Conservation (phyloP, 2,113 vertebrate species). For the Carassius gibelio region DNA sequence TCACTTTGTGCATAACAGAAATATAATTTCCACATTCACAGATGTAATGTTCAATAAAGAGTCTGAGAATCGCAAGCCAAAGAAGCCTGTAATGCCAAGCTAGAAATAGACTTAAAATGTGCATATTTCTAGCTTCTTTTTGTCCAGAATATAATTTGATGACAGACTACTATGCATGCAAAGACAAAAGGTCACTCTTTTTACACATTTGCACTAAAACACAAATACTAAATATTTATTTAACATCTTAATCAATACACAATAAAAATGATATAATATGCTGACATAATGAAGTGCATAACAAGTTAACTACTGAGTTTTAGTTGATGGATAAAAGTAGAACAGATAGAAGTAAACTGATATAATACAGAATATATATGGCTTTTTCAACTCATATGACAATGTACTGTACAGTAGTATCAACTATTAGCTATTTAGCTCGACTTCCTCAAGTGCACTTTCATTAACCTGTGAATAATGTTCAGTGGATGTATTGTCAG, state of each 20-base stretch:
- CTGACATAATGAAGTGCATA: too few relatives aligned
- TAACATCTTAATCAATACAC: too few relatives aligned
- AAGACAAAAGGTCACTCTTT: not conserved
- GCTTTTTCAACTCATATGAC: too few relatives aligned
- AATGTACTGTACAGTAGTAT: too few relatives aligned
- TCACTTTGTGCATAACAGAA: not conserved
- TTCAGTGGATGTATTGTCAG: not conserved
- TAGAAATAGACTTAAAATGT: not conserved
- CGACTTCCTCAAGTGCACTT: conserved; percentile 25
- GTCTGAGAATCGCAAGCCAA: not conserved
- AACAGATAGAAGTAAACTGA: too few relatives aligned
- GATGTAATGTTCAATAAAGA: not conserved
- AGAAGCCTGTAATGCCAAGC: not conserved
- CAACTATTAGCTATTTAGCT: not conserved
- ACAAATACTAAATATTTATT: not conserved
- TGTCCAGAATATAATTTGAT: too few relatives aligned
- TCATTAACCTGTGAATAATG: not conserved
- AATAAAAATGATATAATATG: too few relatives aligned
- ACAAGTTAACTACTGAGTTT: too few relatives aligned
- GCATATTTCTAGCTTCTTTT: not conserved
- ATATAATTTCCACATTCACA: not conserved
- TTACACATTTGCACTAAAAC: not conserved
- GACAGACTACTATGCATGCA: not conserved
- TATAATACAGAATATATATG: too few relatives aligned
- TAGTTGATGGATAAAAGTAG: too few relatives aligned